Conservation (phyloP, 2,113 vertebrate species). For the Parus major region DNA sequence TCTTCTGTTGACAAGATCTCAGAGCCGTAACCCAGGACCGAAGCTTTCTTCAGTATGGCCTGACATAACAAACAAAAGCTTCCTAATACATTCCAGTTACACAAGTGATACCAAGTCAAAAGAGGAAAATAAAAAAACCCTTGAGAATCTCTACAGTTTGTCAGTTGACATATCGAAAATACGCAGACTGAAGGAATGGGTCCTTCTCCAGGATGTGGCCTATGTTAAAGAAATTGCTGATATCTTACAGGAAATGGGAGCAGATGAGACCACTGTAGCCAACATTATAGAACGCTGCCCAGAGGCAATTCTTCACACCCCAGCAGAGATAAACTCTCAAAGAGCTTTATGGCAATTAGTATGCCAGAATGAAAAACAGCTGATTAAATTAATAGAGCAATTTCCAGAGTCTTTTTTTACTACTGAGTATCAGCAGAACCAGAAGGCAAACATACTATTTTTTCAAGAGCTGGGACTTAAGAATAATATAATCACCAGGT, state of each 20-base stretch:
- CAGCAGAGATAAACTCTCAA: slow-evolving; percentile 77
- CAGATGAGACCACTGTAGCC: slow-evolving; percentile 68
- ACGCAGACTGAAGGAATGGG: slow-evolving; percentile 86
- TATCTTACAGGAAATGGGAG: slow-evolving; percentile 84
- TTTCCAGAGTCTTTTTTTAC: slow-evolving; percentile 94
- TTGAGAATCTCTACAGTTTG: slow-evolving; percentile 78
- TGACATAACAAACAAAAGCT: neutral
- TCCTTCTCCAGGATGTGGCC: slow-evolving; percentile 78
- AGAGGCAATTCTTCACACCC: slow-evolving; percentile 84
- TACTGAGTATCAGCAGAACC: slow-evolving; percentile 76
- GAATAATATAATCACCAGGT: slow-evolving; percentile 86
- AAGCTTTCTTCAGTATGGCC: neutral
- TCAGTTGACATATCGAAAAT: slow-evolving; percentile 88
- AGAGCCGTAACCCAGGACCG: neutral
- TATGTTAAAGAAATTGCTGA: slow-evolving; percentile 81
- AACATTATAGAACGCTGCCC: slow-evolving; percentile 83
- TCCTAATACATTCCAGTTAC: neutral
- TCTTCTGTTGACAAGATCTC: slow-evolving; percentile 21
- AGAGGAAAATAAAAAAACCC: slow-evolving; percentile 80
- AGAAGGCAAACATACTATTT: slow-evolving; percentile 83
- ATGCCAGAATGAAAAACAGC: slow-evolving; percentile 80
- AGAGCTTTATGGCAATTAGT: slow-evolving; percentile 85
- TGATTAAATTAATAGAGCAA: slow-evolving; percentile 86
- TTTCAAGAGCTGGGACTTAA: slow-evolving; percentile 87
- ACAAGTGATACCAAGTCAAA: neutral